These are phyloP conservation scores for Tympanoctomys barrerae DNA, from an alignment of 2,797 vertebrate species.

Conservation along the genomic window DNA sequence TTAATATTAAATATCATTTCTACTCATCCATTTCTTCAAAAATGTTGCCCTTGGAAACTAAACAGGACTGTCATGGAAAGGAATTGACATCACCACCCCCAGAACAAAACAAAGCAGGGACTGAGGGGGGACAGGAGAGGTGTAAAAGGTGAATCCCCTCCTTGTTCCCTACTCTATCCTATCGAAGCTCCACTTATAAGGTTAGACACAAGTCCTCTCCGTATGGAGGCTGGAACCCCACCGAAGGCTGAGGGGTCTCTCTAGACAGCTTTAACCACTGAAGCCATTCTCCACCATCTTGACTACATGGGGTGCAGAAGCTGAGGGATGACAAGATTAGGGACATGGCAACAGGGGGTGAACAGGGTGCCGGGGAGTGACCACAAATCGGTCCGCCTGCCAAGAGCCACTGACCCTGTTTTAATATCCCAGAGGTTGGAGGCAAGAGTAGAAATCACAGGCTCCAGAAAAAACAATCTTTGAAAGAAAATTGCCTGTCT, in stretches of 20 bases:
- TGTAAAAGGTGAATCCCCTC: neutral
- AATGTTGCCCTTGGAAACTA: slow-evolving; percentile 39
- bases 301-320: neutral
- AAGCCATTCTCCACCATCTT: slow-evolving; percentile 1
- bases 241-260: neutral
- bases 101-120: neutral
- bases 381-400: slow-evolving; percentile 82
- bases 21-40: slow-evolving; percentile 33
- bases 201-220: neutral
- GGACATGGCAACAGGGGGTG: neutral
- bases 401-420: slow-evolving; percentile 81
- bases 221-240: neutral
- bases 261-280: neutral
- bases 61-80: neutral
- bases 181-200: neutral
- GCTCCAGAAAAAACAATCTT: slow-evolving; percentile 86
- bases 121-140: neutral
- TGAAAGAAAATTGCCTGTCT: slow-evolving; percentile 86
- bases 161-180: neutral
- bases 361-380: slow-evolving; percentile 55
- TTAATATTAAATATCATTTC: slow-evolving; percentile 41
- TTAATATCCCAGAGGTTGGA: slow-evolving; percentile 86
- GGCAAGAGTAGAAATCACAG: slow-evolving; percentile 83
- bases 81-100: neutral
- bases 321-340: slow-evolving; percentile 31